Percentiles rank a stretch among this genome's conserved stretches.
These are phyloP conservation scores for Streblospio benedicti DNA, from an alignment of 1,140 invertebrate species.

Conservation along the genomic window DNA sequence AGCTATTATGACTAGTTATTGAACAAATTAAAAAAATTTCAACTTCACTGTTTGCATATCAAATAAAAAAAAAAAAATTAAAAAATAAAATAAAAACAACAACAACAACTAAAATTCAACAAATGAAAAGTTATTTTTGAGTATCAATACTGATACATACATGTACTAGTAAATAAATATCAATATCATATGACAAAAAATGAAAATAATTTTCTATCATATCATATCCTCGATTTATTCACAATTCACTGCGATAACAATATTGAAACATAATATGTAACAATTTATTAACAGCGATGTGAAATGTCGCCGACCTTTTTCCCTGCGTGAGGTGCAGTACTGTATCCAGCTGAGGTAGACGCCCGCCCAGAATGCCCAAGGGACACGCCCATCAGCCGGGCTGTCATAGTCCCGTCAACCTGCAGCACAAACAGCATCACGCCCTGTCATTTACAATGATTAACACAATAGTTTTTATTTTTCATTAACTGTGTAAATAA, in stretches of 20 bases:
- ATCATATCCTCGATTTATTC: neutral
- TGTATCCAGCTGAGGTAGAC: slow-evolving; percentile 88
- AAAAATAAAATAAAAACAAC: too few species aligned
- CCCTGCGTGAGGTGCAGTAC: slow-evolving; percentile 68
- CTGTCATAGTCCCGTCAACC: slow-evolving; percentile 42
- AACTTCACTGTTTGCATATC: too few species aligned
- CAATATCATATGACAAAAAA: neutral
- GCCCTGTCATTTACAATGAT: too few species aligned
- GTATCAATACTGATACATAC: neutral
- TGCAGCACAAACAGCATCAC: too few species aligned
- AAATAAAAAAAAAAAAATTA: too few species aligned
- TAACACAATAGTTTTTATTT: too few species aligned
- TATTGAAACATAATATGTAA: too few species aligned
- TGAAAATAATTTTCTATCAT: neutral
- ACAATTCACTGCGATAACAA: neutral
- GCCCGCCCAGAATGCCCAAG: slow-evolving; percentile 76
- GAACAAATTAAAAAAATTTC: too few species aligned
- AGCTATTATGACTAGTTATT: too few species aligned
- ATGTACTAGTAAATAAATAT: neutral
- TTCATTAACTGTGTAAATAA: too few species aligned
- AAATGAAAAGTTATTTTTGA: neutral
- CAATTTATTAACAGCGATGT: too few species aligned
- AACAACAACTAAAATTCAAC: too few species aligned
- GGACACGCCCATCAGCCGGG: slow-evolving; percentile 74
- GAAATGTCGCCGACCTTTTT: slow-evolving; percentile 31